Evolutionary conservation across 2,797 vertebrate genomes (phyloP).

Genomic region (Tapera naevia): DNA sequence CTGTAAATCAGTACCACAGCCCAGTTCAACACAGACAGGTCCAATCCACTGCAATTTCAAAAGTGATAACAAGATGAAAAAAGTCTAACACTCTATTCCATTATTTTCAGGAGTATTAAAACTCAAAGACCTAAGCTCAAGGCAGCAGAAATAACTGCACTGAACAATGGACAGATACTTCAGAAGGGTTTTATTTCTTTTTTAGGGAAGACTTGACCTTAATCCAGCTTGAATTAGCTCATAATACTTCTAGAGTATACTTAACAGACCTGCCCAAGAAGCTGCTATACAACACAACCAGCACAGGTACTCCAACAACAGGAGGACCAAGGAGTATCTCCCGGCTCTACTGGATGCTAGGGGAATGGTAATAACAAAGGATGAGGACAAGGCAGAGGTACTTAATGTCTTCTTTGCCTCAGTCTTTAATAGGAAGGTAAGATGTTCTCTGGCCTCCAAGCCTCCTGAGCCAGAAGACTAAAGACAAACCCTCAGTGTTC

Average conservation of each 20-base stretch:
- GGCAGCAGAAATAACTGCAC: not conserved
- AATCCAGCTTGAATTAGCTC: conserved; percentile 31
- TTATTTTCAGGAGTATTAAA: not conserved
- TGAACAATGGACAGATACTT: not conserved
- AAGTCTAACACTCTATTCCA: not conserved
- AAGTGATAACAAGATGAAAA: not conserved
- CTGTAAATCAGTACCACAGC: not conserved
- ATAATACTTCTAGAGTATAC: not conserved
- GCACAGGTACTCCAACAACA: not conserved
- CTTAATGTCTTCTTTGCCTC: no score
- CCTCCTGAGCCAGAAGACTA: no score
- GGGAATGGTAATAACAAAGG: no score
- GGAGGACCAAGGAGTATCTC: no score
- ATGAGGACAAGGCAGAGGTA: no score
- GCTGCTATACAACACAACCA: not conserved
- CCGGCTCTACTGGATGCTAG: no score
- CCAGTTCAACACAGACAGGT: not conserved
- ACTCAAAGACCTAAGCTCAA: not conserved
- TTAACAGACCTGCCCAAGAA: conserved; percentile 1
- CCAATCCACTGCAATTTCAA: not conserved
- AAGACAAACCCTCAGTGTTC: no score
- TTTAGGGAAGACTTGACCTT: conserved; percentile 33
- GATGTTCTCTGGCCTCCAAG: no score
- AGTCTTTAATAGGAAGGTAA: no score
- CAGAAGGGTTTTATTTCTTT: not conserved